These are phyloP conservation scores for Laticauda colubrina DNA, from an alignment of 2,113 vertebrate genomes.

Conservation along the genomic window DNA sequence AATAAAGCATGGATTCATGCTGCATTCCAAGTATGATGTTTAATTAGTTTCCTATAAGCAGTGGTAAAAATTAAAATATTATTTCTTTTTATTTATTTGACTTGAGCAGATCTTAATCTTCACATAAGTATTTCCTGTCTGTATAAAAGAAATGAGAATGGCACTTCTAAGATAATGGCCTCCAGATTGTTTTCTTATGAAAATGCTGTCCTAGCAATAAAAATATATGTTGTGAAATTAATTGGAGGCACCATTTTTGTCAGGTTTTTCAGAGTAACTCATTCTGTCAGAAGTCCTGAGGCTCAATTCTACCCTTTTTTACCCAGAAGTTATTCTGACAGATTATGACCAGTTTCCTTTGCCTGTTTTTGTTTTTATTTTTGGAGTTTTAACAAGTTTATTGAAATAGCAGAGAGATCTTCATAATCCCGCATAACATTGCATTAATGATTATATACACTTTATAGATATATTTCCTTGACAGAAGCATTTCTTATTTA, in stretches of 20 bases:
- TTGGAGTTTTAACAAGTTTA: neutral
- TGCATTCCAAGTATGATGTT: neutral
- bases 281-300: neutral
- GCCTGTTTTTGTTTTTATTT: neutral
- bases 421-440: neutral
- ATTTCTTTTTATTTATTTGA: neutral
- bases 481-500: neutral
- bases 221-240: neutral
- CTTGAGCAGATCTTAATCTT: neutral
- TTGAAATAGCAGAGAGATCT: neutral
- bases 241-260: neutral
- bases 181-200: neutral
- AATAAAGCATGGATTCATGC: neutral
- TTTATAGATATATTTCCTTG: neutral
- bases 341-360: neutral
- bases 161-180: neutral
- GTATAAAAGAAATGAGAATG: neutral
- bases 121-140: neutral
- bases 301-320: too few relatives aligned
- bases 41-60: neutral
- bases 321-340: neutral
- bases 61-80: neutral
- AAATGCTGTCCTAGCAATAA: neutral
- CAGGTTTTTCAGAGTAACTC: neutral
- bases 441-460: neutral